A percentile compares a stretch with the other conserved stretches of the same genome.
Conservation (phyloP, 2,888 invertebrate species). For the Hirtodrosophila trivittata region DNA sequence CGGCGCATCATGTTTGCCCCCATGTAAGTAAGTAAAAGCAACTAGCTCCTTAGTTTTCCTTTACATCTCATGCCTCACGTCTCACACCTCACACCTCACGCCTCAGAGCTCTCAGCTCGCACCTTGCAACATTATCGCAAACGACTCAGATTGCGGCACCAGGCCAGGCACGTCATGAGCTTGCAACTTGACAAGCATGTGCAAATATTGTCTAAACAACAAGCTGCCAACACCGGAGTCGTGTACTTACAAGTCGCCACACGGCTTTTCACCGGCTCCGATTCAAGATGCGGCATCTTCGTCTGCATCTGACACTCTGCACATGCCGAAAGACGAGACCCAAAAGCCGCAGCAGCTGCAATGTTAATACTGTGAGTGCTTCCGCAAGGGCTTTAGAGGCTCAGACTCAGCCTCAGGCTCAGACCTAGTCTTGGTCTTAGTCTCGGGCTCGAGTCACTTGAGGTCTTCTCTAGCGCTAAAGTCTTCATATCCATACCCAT, state of each 20-base stretch:
- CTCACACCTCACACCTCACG: background rate
- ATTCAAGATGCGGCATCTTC: slow-evolving; percentile 34
- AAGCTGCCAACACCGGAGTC: slow-evolving; percentile 19
- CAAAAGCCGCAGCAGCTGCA: slow-evolving; percentile 13
- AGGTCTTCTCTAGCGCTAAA: slow-evolving; percentile 1
- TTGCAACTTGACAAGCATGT: slow-evolving; percentile 30
- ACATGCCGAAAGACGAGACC: slow-evolving; percentile 3
- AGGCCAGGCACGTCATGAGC: slow-evolving; percentile 27
- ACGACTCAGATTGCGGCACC: slow-evolving; percentile 41
- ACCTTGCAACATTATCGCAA: slow-evolving; percentile 29
- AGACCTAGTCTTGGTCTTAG: background rate
- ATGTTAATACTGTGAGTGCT: slow-evolving; percentile 38
- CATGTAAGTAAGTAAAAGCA: background rate
- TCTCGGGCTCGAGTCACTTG: slow-evolving; percentile 10
- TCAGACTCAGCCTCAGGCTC: background rate
- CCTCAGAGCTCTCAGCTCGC: slow-evolving; percentile 16
- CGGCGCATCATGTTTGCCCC: slow-evolving; percentile 13
- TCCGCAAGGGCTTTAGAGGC: slow-evolving; percentile 22
- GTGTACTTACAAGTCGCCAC: slow-evolving; percentile 5
- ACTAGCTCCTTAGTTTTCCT: background rate
- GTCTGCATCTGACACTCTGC: slow-evolving; percentile 18
- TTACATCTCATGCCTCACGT: background rate
- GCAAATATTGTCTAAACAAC: slow-evolving; percentile 33
- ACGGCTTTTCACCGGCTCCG: too few relatives aligned
- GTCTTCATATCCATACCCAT: background rate